Evolutionary conservation across 37 sponge, comb jelly and placozoan genomes (phyloP).

Genomic region (Cladorhizidae sp.): DNA sequence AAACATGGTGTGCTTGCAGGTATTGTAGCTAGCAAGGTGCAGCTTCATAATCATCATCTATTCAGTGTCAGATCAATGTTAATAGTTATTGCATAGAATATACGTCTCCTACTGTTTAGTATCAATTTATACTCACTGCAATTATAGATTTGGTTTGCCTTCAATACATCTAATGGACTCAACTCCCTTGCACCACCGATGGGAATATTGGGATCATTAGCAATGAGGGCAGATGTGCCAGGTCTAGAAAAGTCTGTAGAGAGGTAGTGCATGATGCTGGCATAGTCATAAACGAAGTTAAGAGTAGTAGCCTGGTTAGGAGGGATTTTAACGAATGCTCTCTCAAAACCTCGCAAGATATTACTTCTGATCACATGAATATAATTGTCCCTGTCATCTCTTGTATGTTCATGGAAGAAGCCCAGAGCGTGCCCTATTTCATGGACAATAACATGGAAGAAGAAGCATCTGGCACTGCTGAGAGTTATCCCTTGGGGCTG

Average conservation of each 20-base stretch:
- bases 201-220: conserved; percentile 34
- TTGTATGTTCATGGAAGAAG: conserved; percentile 65
- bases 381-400: conserved; percentile 67
- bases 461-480: conserved; percentile 20
- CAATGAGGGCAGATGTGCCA: conserved; percentile 16
- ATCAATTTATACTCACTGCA: conserved; percentile 52
- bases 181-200: conserved; percentile 59
- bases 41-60: no score
- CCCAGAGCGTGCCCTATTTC: conserved; percentile 76
- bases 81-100: no score
- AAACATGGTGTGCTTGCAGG: no score
- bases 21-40: no score
- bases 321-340: conserved; percentile 5
- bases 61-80: no score
- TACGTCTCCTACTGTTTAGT: background rate
- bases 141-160: conserved; percentile 65
- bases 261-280: conserved; percentile 87
- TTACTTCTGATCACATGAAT: conserved; percentile 26
- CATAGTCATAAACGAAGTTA: conserved; percentile 74
- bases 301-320: conserved; percentile 34
- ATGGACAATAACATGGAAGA: conserved; percentile 43
- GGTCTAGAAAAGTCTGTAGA: conserved; percentile 18
- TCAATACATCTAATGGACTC: conserved; percentile 60
- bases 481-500: conserved; percentile 36
- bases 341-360: conserved; percentile 2